These are phyloP conservation scores for Parazoanthus darwini DNA, from an alignment of 92 coral and sea anemone genomes.

Conservation along the genomic window DNA sequence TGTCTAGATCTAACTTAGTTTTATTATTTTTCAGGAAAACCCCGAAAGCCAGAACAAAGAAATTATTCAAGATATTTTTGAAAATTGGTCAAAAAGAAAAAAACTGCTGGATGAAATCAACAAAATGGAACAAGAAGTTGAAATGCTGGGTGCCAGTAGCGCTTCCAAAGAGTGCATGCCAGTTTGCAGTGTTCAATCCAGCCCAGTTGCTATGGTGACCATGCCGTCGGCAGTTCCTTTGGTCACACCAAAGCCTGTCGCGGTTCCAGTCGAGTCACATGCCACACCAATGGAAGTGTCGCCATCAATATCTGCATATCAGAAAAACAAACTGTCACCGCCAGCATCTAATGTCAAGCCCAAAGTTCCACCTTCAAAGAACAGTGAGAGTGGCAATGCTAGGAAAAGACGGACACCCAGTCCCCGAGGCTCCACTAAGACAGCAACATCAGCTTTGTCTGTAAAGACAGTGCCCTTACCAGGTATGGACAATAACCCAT, in stretches of 20 bases:
- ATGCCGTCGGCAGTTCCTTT: neutral
- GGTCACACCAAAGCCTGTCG: neutral
- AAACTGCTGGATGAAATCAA: conserved; percentile 73
- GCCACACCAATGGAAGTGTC: neutral
- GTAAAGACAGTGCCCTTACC: neutral
- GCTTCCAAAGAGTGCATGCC: neutral
- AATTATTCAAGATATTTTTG: conserved; percentile 63
- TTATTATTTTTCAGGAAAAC: conserved; percentile 9
- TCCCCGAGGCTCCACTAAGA: conserved; percentile 11
- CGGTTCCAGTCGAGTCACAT: neutral
- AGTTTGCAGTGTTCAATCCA: neutral
- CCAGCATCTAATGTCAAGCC: neutral
- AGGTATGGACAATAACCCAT: conserved; percentile 5
- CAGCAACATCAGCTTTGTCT: conserved; percentile 8
- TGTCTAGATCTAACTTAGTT: neutral
- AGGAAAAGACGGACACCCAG: conserved; percentile 33
- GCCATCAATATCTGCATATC: neutral
- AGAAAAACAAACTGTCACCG: conserved; percentile 7
- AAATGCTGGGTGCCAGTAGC: conserved; percentile 39
- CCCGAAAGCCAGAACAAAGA: conserved; percentile 48
- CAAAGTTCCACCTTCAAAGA: neutral
- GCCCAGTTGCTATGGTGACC: neutral
- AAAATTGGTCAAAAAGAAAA: conserved; percentile 73
- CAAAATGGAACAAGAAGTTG: conserved; percentile 71
- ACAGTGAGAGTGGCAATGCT: neutral